Percentiles rank a stretch among this genome's conserved stretches.
Conservation (phyloP, 2,888 invertebrate species). For the Tetranychus truncatus region DNA sequence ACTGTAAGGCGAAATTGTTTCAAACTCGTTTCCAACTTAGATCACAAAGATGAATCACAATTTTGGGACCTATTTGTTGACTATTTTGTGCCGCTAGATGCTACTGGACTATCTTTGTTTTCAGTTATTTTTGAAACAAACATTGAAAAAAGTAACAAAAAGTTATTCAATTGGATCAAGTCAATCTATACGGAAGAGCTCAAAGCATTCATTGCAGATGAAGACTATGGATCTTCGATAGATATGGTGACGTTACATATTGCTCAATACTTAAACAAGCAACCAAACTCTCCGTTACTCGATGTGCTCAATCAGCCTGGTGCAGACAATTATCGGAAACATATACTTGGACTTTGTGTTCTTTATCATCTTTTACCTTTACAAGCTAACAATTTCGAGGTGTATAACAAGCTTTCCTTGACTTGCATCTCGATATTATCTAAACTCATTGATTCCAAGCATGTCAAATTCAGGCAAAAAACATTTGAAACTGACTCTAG, state of each 20-base stretch:
- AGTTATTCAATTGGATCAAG: neutral
- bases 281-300: neutral
- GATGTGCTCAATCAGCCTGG: neutral
- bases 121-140: neutral
- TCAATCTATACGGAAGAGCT: neutral
- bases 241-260: neutral
- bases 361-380: neutral
- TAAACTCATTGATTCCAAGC: neutral
- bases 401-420: neutral
- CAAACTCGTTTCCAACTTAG: neutral
- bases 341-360: neutral
- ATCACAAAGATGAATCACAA: neutral
- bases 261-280: neutral
- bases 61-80: conserved; percentile 9
- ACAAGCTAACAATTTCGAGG: neutral
- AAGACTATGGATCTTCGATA: neutral
- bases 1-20: neutral
- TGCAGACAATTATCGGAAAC: neutral
- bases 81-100: conserved; percentile 4
- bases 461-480: neutral
- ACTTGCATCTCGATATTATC: neutral
- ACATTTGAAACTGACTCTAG: neutral
- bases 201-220: neutral
- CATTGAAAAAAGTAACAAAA: neutral
- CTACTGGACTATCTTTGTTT: neutral